Evolutionary conservation across 2,888 invertebrate species (phyloP).

Genomic region (Unio delphinus): DNA sequence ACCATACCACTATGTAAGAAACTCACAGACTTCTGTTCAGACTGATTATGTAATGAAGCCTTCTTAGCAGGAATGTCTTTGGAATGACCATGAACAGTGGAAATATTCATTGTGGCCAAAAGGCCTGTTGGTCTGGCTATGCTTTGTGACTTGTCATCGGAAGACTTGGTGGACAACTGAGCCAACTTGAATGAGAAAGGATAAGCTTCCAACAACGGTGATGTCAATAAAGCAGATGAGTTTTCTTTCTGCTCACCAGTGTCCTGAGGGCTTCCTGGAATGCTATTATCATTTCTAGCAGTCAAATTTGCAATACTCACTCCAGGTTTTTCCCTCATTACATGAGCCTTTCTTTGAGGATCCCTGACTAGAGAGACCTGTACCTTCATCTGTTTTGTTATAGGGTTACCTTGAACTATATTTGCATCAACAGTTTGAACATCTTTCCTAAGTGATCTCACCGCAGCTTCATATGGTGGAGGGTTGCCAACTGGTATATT

Average conservation of each 20-base stretch:
- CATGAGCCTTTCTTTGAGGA: too few relatives aligned
- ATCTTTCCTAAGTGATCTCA: conserved; percentile 21
- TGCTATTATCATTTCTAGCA: neutral
- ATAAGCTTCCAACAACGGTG: neutral
- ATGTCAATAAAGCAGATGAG: conserved; percentile 9
- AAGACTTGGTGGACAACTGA: conserved; percentile 31
- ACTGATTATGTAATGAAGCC: too few relatives aligned
- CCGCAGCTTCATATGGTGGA: conserved; percentile 39
- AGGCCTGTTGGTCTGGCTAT: too few relatives aligned
- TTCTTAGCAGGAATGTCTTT: too few relatives aligned
- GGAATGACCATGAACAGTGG: too few relatives aligned
- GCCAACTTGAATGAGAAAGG: conserved; percentile 48
- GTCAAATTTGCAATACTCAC: neutral
- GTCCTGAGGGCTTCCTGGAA: conserved; percentile 2
- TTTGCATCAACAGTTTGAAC: neutral
- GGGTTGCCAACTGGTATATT: conserved; percentile 26
- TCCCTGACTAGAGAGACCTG: too few relatives aligned
- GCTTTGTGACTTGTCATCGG: neutral
- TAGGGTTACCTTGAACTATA: neutral
- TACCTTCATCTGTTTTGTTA: too few relatives aligned
- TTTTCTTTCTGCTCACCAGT: conserved; percentile 4
- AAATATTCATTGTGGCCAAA: too few relatives aligned
- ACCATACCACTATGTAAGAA: too few relatives aligned
- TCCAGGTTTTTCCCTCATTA: neutral
- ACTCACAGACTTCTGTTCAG: too few relatives aligned